Evolutionary conservation across 2,113 vertebrate species (phyloP), one percentile per base, ranked within the genome.

Genomic region (Equus przewalskii): DNA sequence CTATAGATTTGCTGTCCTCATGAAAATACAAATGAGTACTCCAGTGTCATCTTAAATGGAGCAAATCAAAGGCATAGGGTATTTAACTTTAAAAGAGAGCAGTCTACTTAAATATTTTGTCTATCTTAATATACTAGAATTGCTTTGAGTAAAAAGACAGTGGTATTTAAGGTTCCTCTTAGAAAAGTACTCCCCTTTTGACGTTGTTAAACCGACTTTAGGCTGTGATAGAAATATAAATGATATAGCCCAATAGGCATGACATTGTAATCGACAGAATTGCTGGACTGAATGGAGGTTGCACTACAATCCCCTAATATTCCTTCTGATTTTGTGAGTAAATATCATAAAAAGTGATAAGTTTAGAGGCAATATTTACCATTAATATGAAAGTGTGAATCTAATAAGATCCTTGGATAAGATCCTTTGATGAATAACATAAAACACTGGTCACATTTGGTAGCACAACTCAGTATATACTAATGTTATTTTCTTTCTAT

Each of bases 121-220:
- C n/a, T 87, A 46, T 83, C 76, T 80, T 94, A 69, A 84, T 85
- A 84, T 56, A 91, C 30, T 56, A 88, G 36, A 97, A 91, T 80
- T 93, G 22, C 12, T 94, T 95, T 0, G 0, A 82, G 41, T 79
- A 58, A 87, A 76, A 46, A 58, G 78, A 89, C 82, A 72, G 49
- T 56, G 14, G 8, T 67, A 64, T 76, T 95, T 85, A 91, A n/a
- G 6, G 89, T 86, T 94, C 46, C 14, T 72, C 41, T 91, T 87
- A 70, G 11, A 83, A 82, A 87, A 96, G 19, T 64, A 67, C 30
- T 4, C 3, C 54, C 6, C 44, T 33, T 90, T 91, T 87, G 60
- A 56, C 56, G 81, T 70, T 49, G 60, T 82, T 67, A 82, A 95
- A 82, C 10, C 1, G 30, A 70, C 70, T 76, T 76, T n/a, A 54